Percentiles rank a stretch among this genome's conserved stretches.
phyloP scores from a whole-genome alignment of 1,140 invertebrate genomes.

The Myzus persicae region DNA sequence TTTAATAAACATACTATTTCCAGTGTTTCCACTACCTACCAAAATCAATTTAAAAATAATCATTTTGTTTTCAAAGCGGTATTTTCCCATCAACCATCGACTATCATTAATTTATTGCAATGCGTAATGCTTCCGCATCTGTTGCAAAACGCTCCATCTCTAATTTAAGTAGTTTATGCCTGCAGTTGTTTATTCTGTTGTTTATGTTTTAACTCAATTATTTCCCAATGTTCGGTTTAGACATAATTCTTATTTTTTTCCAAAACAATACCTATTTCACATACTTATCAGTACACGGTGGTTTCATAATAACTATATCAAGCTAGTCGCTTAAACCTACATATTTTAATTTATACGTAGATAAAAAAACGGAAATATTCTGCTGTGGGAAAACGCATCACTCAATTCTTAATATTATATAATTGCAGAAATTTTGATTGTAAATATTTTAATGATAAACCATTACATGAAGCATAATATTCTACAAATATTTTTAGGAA shows the following conservation, averaged over 20 bases:
- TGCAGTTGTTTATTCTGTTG: neutral
- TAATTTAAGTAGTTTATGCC: neutral
- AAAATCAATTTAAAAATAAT: neutral
- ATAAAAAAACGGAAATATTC: neutral
- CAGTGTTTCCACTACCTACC: neutral
- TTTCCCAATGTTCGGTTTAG: neutral
- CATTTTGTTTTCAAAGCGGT: neutral
- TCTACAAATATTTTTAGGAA: neutral
- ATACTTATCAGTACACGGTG: neutral
- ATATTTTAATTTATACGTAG: neutral
- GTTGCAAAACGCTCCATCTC: neutral
- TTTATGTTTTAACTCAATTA: neutral
- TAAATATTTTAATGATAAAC: neutral
- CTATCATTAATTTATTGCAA: too few species aligned
- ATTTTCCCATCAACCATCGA: too few species aligned
- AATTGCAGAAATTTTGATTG: neutral
- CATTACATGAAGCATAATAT: too few species aligned
- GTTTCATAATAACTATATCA: neutral
- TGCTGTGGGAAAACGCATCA: neutral
- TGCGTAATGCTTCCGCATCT: neutral
- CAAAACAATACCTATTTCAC: neutral
- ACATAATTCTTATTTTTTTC: neutral
- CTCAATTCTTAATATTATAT: neutral
- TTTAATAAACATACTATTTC: neutral
- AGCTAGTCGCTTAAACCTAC: neutral